Conservation (phyloP, 2,888 invertebrate species). For the Pilophorus perplexus region DNA sequence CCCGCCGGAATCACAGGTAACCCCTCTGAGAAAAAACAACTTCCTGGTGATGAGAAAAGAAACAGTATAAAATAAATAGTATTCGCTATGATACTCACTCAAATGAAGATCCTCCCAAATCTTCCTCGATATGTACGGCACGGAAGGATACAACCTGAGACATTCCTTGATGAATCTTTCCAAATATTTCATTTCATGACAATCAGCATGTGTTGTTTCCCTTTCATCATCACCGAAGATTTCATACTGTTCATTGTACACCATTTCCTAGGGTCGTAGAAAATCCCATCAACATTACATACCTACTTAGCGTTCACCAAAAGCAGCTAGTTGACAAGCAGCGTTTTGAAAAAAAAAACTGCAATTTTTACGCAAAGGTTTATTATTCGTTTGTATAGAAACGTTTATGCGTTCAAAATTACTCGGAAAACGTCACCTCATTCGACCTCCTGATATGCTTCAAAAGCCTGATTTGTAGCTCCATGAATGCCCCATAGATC, state of each 20-base stretch:
- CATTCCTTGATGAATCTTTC: slow-evolving; percentile 49
- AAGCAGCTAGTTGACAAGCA: no score
- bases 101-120: slow-evolving; percentile 45
- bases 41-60: no score
- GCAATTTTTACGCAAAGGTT: no score
- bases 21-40: background rate
- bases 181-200: slow-evolving; percentile 48
- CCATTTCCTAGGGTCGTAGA: slow-evolving; percentile 47
- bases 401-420: no score
- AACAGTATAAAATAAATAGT: background rate
- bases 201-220: slow-evolving; percentile 47
- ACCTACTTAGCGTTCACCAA: no score
- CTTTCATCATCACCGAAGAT: slow-evolving; percentile 48
- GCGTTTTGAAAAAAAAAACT: no score
- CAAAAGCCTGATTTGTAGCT: no score
- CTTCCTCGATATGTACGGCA: slow-evolving; percentile 48
- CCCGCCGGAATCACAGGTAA: slow-evolving; percentile 5
- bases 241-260: slow-evolving; percentile 46
- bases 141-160: slow-evolving; percentile 49
- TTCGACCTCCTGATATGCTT: no score
- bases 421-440: no score
- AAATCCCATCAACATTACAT: no score
- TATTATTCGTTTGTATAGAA: no score
- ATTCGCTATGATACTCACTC: slow-evolving; percentile 20
- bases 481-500: no score